These are phyloP conservation scores for Himantopus leucocephalus DNA, from an alignment of 2,113 vertebrate species.

Conservation along the genomic window DNA sequence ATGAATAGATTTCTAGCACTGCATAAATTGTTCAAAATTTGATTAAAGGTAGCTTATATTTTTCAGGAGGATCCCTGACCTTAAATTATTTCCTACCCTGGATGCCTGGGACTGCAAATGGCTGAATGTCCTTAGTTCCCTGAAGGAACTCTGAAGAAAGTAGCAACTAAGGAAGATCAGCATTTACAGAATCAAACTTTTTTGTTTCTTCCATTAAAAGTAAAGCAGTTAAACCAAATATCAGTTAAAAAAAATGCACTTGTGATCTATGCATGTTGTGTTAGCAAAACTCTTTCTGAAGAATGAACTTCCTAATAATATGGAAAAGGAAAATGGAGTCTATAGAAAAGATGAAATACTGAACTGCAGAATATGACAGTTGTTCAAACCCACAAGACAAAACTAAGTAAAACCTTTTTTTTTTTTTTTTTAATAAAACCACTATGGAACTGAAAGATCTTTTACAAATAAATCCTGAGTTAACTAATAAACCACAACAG, in stretches of 20 bases:
- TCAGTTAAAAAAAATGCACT: not conserved
- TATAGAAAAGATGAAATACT: not conserved
- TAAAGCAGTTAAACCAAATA: not conserved
- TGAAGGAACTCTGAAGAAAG: not conserved
- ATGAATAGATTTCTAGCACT: not conserved
- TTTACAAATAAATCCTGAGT: not conserved
- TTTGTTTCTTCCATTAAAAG: not conserved
- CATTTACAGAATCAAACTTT: not conserved
- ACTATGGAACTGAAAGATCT: not conserved
- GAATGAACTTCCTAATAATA: not conserved
- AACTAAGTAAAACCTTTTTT: not conserved
- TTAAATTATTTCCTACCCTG: not conserved
- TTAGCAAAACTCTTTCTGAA: not conserved
- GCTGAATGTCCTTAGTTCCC: not conserved
- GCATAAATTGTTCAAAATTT: not conserved
- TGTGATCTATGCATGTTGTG: not conserved
- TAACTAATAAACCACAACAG: not conserved
- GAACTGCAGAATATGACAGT: not conserved
- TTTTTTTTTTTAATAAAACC: not conserved
- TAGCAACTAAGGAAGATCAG: not conserved
- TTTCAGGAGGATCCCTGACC: not conserved
- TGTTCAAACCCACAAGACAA: not conserved
- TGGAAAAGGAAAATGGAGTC: not conserved
- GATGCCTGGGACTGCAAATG: not conserved
- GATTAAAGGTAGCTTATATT: not conserved